Percentiles rank a stretch among this genome's conserved stretches.
Evolutionary conservation across 2,797 vertebrate species (phyloP).

Genomic region (Epinephelus malabaricus): DNA sequence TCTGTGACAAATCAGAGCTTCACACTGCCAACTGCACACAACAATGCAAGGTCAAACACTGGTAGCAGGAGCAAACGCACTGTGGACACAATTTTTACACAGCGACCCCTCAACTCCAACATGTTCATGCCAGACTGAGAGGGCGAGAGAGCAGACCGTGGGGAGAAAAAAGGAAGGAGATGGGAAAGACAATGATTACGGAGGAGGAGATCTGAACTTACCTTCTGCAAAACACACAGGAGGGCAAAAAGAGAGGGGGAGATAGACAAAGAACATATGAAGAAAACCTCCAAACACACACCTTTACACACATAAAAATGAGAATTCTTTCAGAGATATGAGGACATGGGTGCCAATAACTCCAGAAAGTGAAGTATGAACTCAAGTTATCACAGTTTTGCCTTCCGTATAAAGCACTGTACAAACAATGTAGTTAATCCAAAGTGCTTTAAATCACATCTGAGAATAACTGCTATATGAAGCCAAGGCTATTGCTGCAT

Average conservation of each 20-base stretch:
- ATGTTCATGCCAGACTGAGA: slow-evolving; percentile 49
- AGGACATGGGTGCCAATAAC: neutral
- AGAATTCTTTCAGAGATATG: slow-evolving; percentile 22
- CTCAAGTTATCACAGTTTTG: neutral
- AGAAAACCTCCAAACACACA: slow-evolving; percentile 67
- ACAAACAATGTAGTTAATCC: neutral
- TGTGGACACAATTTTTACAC: slow-evolving; percentile 45
- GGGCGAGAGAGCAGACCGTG: slow-evolving; percentile 13
- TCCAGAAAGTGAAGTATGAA: neutral
- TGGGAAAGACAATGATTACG: slow-evolving; percentile 47
- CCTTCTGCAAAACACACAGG: slow-evolving; percentile 96
- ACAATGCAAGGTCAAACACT: slow-evolving; percentile 41
- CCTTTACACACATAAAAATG: slow-evolving; percentile 34
- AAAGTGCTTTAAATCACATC: neutral
- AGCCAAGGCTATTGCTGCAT: too few species aligned
- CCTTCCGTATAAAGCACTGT: neutral
- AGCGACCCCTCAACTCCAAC: slow-evolving; percentile 43
- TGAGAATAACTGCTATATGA: too few species aligned
- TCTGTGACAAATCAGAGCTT: slow-evolving; percentile 53
- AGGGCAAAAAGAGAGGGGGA: slow-evolving; percentile 86
- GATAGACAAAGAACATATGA: slow-evolving; percentile 87
- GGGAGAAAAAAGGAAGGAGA: slow-evolving; percentile 24
- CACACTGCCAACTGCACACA: slow-evolving; percentile 26
- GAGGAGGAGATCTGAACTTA: slow-evolving; percentile 86
- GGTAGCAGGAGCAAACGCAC: slow-evolving; percentile 40